phyloP scores from a whole-genome alignment of 2,797 vertebrate species.

The Falco concolor region DNA sequence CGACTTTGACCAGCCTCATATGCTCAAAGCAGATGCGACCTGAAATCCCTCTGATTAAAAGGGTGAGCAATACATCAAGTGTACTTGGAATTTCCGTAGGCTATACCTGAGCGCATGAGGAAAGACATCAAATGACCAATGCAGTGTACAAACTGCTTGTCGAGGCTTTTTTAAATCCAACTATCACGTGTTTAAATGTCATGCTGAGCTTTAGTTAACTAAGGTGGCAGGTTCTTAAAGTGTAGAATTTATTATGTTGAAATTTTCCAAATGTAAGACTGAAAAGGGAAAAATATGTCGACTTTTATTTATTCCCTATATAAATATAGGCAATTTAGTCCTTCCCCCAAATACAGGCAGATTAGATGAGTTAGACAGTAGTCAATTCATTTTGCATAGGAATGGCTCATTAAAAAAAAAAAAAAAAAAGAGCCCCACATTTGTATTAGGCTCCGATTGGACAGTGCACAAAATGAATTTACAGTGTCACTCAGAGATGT shows the following conservation, averaged over 20 bases:
- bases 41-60: slow-evolving; percentile 59
- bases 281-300: slow-evolving; percentile 71
- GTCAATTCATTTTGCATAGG: slow-evolving; percentile 97
- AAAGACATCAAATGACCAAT: slow-evolving; percentile 56
- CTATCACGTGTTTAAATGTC: slow-evolving; percentile 72
- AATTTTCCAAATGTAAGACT: slow-evolving; percentile 78
- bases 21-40: background rate
- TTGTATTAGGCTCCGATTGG: slow-evolving; percentile 84
- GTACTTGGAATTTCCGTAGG: slow-evolving; percentile 44
- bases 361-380: slow-evolving; percentile 88
- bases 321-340: slow-evolving; percentile 83
- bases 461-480: slow-evolving; percentile 90
- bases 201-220: slow-evolving; percentile 71
- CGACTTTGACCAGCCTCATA: background rate
- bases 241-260: slow-evolving; percentile 66
- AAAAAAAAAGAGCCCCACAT: slow-evolving; percentile 75
- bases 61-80: slow-evolving; percentile 66
- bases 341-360: slow-evolving; percentile 81
- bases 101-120: slow-evolving; percentile 53
- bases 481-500: slow-evolving; percentile 96
- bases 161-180: slow-evolving; percentile 72
- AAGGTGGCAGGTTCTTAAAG: slow-evolving; percentile 72
- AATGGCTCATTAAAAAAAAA: slow-evolving; percentile 91
- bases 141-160: slow-evolving; percentile 66
- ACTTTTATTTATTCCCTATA: slow-evolving; percentile 81